A percentile compares a stretch with the other conserved stretches of the same genome.
Conservation (phyloP, 2,113 vertebrate genomes). For the Microtus montanus region DNA sequence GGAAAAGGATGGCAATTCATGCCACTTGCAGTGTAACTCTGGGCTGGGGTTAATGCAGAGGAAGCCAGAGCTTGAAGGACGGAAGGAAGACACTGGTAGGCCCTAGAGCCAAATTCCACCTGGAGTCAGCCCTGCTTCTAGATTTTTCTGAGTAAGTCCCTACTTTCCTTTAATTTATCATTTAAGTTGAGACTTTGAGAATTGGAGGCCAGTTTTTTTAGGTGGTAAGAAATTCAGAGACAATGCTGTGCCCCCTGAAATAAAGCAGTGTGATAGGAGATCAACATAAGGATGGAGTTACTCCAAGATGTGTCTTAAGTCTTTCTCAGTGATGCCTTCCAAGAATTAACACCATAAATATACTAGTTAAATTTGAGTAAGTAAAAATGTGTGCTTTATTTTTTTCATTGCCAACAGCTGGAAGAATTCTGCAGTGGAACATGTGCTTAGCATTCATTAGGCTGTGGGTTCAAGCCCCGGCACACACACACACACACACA, state of each 20-base stretch:
- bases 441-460: background rate
- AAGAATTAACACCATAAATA: conserved; percentile 35
- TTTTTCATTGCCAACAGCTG: background rate
- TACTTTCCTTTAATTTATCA: background rate
- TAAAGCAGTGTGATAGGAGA: background rate
- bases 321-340: conserved; percentile 12
- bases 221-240: background rate
- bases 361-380: conserved; percentile 33
- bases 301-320: background rate
- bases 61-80: background rate
- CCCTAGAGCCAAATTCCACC: background rate
- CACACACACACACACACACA: too few species aligned
- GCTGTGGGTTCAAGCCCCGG: background rate
- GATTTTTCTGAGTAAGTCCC: background rate
- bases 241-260: background rate
- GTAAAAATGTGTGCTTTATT: background rate
- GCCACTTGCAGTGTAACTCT: too few species aligned
- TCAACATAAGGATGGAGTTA: background rate
- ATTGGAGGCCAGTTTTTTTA: background rate
- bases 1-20: background rate
- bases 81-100: background rate
- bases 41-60: background rate
- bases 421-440: background rate
- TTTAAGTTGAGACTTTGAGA: background rate
- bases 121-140: background rate